Percentiles rank a stretch among this genome's conserved stretches.
Conservation (phyloP, 2,888 invertebrate species). For the Dione vanillae region DNA sequence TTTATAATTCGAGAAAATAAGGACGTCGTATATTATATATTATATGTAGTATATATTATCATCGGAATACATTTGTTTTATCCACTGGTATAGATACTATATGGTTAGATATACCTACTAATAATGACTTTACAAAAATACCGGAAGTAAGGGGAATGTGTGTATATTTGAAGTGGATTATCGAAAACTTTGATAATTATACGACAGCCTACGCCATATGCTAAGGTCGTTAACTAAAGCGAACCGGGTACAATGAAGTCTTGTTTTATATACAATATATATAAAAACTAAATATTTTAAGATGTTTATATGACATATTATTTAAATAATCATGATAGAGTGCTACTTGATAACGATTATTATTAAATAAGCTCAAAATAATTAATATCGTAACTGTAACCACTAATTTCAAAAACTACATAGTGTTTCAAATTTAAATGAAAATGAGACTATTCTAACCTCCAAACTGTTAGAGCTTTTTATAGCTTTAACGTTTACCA, state of each 20-base stretch:
- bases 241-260: constrained; percentile 31
- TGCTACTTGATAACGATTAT: not conserved
- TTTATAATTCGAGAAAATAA: not conserved
- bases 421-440: not conserved
- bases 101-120: constrained; percentile 12
- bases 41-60: not conserved
- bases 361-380: not conserved
- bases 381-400: too few relatives aligned
- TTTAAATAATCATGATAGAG: not conserved
- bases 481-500: too few relatives aligned
- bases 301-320: not conserved
- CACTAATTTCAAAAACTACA: too few relatives aligned
- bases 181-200: constrained; percentile 58
- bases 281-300: not conserved
- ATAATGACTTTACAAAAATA: constrained; percentile 40
- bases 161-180: constrained; percentile 75
- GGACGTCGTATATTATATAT: not conserved
- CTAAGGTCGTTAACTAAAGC: constrained; percentile 57
- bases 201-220: constrained; percentile 59
- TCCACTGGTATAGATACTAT: too few relatives aligned
- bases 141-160: constrained; percentile 64
- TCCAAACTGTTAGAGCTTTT: too few relatives aligned
- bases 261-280: constrained; percentile 20
- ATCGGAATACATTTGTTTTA: not conserved
- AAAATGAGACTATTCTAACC: too few relatives aligned